Evolutionary conservation across 2,113 vertebrate species (phyloP).

Genomic region (Sclerurus mexicanus): DNA sequence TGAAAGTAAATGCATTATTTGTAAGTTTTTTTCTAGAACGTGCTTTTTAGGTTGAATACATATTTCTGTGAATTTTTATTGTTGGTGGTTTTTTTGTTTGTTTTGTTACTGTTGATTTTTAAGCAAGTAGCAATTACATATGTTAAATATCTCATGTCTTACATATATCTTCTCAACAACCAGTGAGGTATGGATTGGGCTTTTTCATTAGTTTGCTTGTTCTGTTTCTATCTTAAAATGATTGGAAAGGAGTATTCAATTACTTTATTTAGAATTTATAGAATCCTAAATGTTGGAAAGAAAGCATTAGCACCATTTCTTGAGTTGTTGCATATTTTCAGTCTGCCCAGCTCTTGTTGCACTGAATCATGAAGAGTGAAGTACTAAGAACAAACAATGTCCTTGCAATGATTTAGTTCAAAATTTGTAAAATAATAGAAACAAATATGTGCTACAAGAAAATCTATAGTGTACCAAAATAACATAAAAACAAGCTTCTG

Average conservation of each 20-base stretch:
- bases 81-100: not conserved
- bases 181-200: not conserved
- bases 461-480: not conserved
- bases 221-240: not conserved
- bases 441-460: not conserved
- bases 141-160: not conserved
- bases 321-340: not conserved
- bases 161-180: not conserved
- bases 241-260: not conserved
- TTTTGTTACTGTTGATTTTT: not conserved
- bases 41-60: not conserved
- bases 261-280: not conserved
- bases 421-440: not conserved
- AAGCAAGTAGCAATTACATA: not conserved
- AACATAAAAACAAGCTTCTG: not conserved
- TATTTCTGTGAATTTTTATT: not conserved
- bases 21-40: not conserved
- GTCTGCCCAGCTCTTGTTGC: not conserved
- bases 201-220: not conserved
- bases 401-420: not conserved
- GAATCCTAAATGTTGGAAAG: not conserved
- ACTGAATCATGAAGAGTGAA: not conserved
- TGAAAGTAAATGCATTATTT: not conserved
- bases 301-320: not conserved
- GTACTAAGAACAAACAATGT: not conserved